These are phyloP conservation scores for Malacosoma neustria DNA, from an alignment of 2,888 invertebrate genomes.

Conservation along the genomic window DNA sequence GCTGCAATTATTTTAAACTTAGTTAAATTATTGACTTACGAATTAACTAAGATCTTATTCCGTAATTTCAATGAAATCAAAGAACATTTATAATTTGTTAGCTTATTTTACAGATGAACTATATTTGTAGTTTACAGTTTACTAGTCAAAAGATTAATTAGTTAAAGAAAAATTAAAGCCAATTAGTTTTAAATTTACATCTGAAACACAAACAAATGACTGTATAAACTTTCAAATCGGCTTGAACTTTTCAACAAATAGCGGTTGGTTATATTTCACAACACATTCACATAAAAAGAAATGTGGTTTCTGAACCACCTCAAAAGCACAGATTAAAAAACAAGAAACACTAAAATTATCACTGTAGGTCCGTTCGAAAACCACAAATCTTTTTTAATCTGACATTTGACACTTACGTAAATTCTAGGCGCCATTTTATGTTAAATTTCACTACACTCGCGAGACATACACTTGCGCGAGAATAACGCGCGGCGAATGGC, in stretches of 20 bases:
- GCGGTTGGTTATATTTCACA: neutral
- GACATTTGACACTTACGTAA: constrained; percentile 62
- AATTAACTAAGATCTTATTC: too few relatives aligned
- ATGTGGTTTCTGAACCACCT: constrained; percentile 60
- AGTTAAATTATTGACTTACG: too few relatives aligned
- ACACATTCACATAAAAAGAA: constrained; percentile 27
- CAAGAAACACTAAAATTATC: constrained; percentile 20
- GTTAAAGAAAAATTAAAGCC: neutral
- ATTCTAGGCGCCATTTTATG: constrained; percentile 66
- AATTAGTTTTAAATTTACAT: neutral
- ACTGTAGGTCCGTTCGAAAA: constrained; percentile 48
- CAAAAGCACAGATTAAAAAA: constrained; percentile 12
- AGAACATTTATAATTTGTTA: too few relatives aligned
- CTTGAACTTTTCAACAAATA: neutral
- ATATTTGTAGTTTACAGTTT: too few relatives aligned
- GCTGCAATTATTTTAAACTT: too few relatives aligned
- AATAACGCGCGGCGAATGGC: constrained; percentile 65
- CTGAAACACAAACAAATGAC: neutral
- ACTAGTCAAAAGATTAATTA: too few relatives aligned
- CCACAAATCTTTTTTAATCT: constrained; percentile 45
- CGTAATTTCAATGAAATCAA: too few relatives aligned
- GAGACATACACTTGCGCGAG: constrained; percentile 56
- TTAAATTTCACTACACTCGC: constrained; percentile 63
- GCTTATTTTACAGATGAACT: too few relatives aligned
- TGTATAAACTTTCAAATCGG: neutral